Conservation (phyloP, 2,888 invertebrate species). For the Podotricha telesiphe region DNA sequence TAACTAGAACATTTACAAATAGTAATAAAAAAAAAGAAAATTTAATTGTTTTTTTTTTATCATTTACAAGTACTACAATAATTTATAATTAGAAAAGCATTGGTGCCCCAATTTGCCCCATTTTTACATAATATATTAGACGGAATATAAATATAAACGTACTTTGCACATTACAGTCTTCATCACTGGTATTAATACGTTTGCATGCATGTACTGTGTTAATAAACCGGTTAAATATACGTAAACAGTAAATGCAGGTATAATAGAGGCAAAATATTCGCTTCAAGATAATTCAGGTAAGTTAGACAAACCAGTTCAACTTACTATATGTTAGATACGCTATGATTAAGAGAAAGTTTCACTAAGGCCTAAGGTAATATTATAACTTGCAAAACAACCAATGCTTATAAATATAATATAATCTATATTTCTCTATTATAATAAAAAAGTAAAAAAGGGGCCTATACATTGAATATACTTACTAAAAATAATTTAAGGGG, state of each 20-base stretch:
- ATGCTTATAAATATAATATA: neutral
- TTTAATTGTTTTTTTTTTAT: no score
- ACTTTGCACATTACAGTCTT: neutral
- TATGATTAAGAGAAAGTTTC: neutral
- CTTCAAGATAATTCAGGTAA: neutral
- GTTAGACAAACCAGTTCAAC: neutral
- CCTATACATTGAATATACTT: no score
- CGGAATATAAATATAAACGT: neutral
- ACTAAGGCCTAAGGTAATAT: neutral
- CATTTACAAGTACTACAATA: no score
- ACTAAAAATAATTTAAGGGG: no score
- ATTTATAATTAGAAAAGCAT: no score
- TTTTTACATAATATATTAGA: no score
- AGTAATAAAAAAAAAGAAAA: no score
- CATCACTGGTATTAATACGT: neutral
- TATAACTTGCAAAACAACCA: neutral
- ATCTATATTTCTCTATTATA: no score
- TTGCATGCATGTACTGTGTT: neutral
- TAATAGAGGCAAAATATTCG: neutral
- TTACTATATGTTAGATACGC: neutral
- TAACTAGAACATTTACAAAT: no score
- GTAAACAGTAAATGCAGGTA: neutral
- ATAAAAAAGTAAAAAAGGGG: neutral
- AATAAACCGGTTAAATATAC: slow-evolving; percentile 1
- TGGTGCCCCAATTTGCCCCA: no score